Base-by-base conservation (phyloP, 2,113 vertebrate genomes). In the Anthoscopus minutus region DNA sequence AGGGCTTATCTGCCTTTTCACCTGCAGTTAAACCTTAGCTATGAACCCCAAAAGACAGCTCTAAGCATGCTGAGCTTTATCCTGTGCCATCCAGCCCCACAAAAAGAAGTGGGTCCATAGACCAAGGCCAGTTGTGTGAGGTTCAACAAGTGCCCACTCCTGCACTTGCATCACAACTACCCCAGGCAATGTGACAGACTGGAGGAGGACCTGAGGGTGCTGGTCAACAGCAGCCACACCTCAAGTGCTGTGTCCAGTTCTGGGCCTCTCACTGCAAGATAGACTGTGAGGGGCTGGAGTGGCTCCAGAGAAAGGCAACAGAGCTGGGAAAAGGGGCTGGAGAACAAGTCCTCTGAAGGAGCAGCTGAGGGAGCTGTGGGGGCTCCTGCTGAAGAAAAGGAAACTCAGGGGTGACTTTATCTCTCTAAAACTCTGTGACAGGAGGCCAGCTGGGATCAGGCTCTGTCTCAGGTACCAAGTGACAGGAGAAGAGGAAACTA, bases 51-150 rank as follows among this genome's bases (percentile, higher is more conserved):
- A n/a, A 54, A 31, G 25, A 21, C 45, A 47, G n/a, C 60, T 70
- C 2, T 42, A 0, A 6, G 2, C 25, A 27, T 47, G 47, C 61
- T 40, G 31, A 40, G 35, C 25, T 51, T 73, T 28, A 15, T 40
- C 31, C 24, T 5, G 8, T 4, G 3, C n/a, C 11, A 12, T 17
- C n/a, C n/a, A 65, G 23, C 37, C 24, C 61, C 27, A 10, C 57
- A 10, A 16, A 67, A 38, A 35, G 64, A n/a, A 38, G 18, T 18
- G 10, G 30, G 38, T 45, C 37, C 11, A 5, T 15, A 9, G 45
- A n/a, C 16, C 0, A 0, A 81, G 30, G 33, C 28, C 28, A 35
- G 0, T 14, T 53, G 38, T 30, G 20, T n/a, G 45, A 60, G 38
- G 9, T 38, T 53, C 53, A 81, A 8, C 53, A 17, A 20, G 58